phyloP scores from a whole-genome alignment of 2,113 vertebrate genomes.

The human region GRCh38 chr6:37592501-37593000 shows the following conservation, averaged over 20 bases:
- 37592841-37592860: not conserved
- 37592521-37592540: not conserved
- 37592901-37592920: not conserved
- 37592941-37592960: no score
- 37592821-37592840: not conserved
- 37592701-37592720: not conserved
- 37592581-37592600: fast-evolving
- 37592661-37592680: not conserved
- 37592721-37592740: not conserved
- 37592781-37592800: not conserved
- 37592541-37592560: fast-evolving
- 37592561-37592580: not conserved
- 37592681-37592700: not conserved
- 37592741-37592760: not conserved
- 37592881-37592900: not conserved
- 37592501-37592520: fast-evolving
- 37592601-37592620: not conserved
- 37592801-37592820: not conserved
- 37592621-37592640: not conserved
- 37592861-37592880: not conserved
- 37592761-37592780: not conserved
- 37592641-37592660: not conserved
- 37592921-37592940: no score
- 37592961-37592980: no score
- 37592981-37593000: no score